Base-by-base conservation (phyloP, 2,797 vertebrate genomes). In the Megalops cyprinoides region DNA sequence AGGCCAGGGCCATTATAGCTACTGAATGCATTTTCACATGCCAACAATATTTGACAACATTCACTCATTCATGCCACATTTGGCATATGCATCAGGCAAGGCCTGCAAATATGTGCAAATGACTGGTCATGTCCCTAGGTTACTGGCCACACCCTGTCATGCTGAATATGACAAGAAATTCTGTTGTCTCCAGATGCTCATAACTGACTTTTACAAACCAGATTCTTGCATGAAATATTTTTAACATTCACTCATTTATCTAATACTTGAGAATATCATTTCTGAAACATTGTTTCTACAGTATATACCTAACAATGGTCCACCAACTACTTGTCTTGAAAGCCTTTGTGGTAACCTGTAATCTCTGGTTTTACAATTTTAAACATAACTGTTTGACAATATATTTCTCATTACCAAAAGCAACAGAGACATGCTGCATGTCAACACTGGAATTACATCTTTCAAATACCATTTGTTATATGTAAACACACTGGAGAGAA, bases 401-500 rank as follows among this genome's bases (percentile, higher is more conserved):
- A 3, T 55, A 20, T 77, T 71, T 58, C 58, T 79, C 51, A 25
- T 58, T 34, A 3, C 62, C 62, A 69, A 60, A 67, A 23, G 18
- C 18, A 56, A 18, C 60, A 78, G 4, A 74, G 5, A 46, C 10
- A 74, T 39, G 44, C 20, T 15, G 56, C 53, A 77, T 37, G 39
- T 56, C 73, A 62, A 74, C 73, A 69, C 3, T 15, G 8, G 18
- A 56, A 56, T 56, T 56, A 56, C 9, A 56, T n/a, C n/a, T n/a
- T n/a, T 23, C 10, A 56, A 23, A 14, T 3, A 23, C 0, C 23
- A 56, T 56, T 56, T 56, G 53, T 23, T 48, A 87, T 82, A 88
- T 84, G 83, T 85, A 86, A 84, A 49, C 12, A 44, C 81, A 20
- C 82, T 84, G 84, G 86, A 89, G 89, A 83, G 88, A 90, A 89